These are phyloP conservation scores for Spodoptera picta DNA, from an alignment of 2,888 invertebrate species.

Conservation along the genomic window DNA sequence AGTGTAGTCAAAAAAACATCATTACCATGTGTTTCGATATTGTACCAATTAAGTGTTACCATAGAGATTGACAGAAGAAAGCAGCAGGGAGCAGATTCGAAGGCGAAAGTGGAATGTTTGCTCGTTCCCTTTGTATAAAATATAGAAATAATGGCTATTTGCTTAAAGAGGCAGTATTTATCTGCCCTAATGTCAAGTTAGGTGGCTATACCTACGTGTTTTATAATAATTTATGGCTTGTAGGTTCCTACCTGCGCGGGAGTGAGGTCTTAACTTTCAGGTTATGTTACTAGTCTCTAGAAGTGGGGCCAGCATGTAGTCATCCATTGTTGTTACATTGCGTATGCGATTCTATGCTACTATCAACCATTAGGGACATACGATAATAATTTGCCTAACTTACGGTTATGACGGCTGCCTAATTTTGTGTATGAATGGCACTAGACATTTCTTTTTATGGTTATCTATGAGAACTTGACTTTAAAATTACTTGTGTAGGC, in stretches of 20 bases:
- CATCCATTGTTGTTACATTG: too few relatives aligned
- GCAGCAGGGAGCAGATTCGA: slow-evolving; percentile 69
- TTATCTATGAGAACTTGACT: too few relatives aligned
- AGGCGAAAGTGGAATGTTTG: slow-evolving; percentile 75
- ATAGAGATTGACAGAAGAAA: slow-evolving; percentile 80
- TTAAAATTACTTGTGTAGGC: too few relatives aligned
- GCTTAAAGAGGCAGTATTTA: slow-evolving; percentile 44
- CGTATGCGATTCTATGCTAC: too few relatives aligned
- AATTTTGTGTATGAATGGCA: too few relatives aligned
- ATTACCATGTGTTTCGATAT: slow-evolving; percentile 63
- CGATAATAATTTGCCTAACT: too few relatives aligned
- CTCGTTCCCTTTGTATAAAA: slow-evolving; percentile 69
- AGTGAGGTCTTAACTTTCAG: too few relatives aligned
- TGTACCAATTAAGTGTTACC: slow-evolving; percentile 76
- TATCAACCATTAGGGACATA: too few relatives aligned
- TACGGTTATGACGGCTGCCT: too few relatives aligned
- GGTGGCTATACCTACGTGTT: slow-evolving; percentile 50
- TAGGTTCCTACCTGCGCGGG: not conserved
- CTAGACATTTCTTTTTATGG: too few relatives aligned
- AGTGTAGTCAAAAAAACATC: slow-evolving; percentile 37
- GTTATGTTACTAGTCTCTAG: too few relatives aligned
- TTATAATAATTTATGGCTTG: slow-evolving; percentile 35
- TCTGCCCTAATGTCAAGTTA: slow-evolving; percentile 63
- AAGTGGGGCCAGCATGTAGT: too few relatives aligned
- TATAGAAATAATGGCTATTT: slow-evolving; percentile 63